Evolutionary conservation across 2,113 vertebrate species (phyloP).

Genomic region (Tychaedon coryphoeus): DNA sequence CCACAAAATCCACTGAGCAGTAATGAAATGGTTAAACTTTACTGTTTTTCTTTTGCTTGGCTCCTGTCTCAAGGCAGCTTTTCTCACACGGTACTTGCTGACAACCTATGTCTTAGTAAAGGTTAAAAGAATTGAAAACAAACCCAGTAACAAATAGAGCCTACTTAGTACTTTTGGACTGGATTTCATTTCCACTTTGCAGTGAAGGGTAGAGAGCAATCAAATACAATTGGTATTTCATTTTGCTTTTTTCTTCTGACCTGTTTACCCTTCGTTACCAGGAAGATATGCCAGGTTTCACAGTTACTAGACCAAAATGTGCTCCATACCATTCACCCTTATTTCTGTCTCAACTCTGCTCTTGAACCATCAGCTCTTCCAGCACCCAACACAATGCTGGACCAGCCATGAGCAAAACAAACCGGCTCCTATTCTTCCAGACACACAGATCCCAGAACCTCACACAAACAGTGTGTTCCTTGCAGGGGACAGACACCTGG

Average conservation of each 20-base stretch:
- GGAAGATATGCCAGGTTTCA: neutral
- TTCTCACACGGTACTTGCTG: neutral
- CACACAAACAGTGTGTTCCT: accelerated
- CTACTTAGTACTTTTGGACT: neutral
- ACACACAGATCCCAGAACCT: neutral
- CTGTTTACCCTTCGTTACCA: neutral
- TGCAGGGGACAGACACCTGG: neutral
- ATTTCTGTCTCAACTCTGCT: neutral
- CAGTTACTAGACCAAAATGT: neutral
- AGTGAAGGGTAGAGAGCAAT: neutral
- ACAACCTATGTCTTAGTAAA: neutral
- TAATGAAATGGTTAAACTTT: neutral
- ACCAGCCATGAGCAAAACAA: neutral
- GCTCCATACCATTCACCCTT: neutral
- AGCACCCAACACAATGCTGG: neutral
- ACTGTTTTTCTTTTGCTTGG: neutral
- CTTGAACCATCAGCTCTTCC: neutral
- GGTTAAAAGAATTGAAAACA: neutral
- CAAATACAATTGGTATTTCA: neutral
- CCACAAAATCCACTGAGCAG: neutral
- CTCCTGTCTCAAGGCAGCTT: neutral
- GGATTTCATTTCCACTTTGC: neutral
- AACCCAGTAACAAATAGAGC: neutral
- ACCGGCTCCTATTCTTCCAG: neutral
- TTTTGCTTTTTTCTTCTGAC: neutral